Evolutionary conservation across 37 sponge, comb jelly and placozoan genomes (phyloP).

Genomic region (Tethya wilhelma): DNA sequence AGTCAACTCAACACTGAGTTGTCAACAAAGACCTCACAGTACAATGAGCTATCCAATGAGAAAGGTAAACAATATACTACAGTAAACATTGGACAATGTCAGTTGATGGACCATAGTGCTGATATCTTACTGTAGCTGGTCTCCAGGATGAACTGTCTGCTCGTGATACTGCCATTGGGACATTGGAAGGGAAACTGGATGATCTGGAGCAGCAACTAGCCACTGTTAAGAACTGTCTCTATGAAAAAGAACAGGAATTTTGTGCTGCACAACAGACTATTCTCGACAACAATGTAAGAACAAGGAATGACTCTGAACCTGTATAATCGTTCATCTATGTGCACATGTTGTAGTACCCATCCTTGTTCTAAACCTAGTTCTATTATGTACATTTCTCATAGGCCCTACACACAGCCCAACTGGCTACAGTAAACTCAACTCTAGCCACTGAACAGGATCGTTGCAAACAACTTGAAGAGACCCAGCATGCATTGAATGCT

Average conservation of each 20-base stretch:
- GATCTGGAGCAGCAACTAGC: background rate
- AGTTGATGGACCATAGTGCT: no score
- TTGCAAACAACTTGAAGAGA: background rate
- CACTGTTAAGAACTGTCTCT: background rate
- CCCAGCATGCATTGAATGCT: background rate
- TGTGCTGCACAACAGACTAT: background rate
- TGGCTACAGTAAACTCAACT: background rate
- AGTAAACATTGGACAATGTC: no score
- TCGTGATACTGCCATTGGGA: background rate
- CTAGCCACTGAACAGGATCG: background rate
- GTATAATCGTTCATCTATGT: no score
- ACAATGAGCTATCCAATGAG: background rate
- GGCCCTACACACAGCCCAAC: background rate
- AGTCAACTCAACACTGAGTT: background rate
- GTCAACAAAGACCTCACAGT: background rate
- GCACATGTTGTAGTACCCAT: background rate
- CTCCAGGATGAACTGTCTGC: background rate
- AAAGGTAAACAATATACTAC: conserved; percentile 21
- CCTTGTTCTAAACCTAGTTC: background rate
- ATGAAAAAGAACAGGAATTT: background rate
- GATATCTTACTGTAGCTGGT: background rate
- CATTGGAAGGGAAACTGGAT: background rate
- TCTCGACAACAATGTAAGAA: background rate
- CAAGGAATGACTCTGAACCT: no score
- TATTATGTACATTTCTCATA: background rate